A percentile compares a stretch with the other conserved stretches of the same genome.
Evolutionary conservation across 2,888 invertebrate species (phyloP).

Genomic region (Alviniconcha strummeri): DNA sequence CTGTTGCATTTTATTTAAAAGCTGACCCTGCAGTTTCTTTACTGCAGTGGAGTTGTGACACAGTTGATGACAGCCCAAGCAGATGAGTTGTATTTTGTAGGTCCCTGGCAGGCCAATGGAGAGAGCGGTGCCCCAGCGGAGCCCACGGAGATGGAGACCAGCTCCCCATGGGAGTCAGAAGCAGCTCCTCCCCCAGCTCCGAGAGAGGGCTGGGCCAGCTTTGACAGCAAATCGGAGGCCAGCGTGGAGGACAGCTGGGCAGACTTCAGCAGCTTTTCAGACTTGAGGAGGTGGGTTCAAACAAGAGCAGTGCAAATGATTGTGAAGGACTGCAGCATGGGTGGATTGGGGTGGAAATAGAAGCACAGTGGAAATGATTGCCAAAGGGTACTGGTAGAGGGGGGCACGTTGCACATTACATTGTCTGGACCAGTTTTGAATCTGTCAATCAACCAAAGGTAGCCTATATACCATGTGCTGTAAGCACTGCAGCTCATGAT

Average conservation of each 20-base stretch:
- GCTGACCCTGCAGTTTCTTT: too few species aligned
- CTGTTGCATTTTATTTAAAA: too few species aligned
- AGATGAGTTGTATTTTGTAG: conserved; percentile 37
- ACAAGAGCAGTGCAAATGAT: not conserved
- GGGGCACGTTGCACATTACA: too few species aligned
- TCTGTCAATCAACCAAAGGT: too few species aligned
- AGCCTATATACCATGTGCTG: not conserved
- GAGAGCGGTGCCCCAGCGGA: conserved; percentile 60
- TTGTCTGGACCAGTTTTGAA: too few species aligned
- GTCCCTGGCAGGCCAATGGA: conserved; percentile 63
- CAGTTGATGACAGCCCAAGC: not conserved
- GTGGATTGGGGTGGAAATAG: not conserved
- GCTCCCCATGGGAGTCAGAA: conserved; percentile 70
- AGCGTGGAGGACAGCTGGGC: conserved; percentile 50
- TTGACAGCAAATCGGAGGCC: conserved; percentile 45
- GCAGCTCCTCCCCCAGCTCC: conserved; percentile 41
- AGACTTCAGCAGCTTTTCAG: conserved; percentile 42
- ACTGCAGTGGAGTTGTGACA: not conserved
- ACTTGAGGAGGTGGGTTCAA: conserved; percentile 8
- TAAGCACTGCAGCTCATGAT: not conserved
- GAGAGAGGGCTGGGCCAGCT: conserved; percentile 65
- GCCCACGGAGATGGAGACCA: conserved; percentile 71
- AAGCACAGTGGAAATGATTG: not conserved
- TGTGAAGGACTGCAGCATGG: not conserved
- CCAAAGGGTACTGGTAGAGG: not conserved